These are phyloP conservation scores for Thaleichthys pacificus DNA, from an alignment of 2,797 vertebrate species.

Conservation along the genomic window DNA sequence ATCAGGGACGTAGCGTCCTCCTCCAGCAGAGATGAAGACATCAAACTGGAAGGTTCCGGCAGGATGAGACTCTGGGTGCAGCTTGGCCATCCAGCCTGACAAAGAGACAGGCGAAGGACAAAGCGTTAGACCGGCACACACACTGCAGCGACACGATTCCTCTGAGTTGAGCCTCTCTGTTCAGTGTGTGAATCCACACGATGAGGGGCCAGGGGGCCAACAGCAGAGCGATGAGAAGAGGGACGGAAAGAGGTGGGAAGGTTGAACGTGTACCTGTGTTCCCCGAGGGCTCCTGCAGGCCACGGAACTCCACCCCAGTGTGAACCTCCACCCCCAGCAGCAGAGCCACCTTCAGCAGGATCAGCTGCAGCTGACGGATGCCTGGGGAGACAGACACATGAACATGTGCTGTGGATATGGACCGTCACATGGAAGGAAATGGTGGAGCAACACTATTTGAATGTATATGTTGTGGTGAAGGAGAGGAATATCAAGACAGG, in stretches of 20 bases:
- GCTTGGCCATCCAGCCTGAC: slow-evolving; percentile 81
- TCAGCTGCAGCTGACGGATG: slow-evolving; percentile 91
- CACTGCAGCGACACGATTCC: too few species aligned
- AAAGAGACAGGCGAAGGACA: background rate
- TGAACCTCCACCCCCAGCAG: slow-evolving; percentile 93
- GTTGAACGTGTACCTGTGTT: slow-evolving; percentile 47
- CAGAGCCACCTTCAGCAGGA: slow-evolving; percentile 87
- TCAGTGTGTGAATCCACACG: too few species aligned
- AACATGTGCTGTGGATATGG: background rate
- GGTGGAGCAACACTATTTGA: background rate
- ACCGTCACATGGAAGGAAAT: background rate
- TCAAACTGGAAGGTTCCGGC: slow-evolving; percentile 82
- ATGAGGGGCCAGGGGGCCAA: too few species aligned
- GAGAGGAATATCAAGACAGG: background rate
- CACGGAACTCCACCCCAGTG: slow-evolving; percentile 79
- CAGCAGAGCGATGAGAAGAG: too few species aligned
- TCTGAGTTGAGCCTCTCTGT: background rate
- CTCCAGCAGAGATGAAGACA: slow-evolving; percentile 90
- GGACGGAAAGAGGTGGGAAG: too few species aligned
- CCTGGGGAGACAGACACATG: slow-evolving; percentile 68
- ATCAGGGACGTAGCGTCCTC: slow-evolving; percentile 87
- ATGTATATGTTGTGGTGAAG: too few species aligned
- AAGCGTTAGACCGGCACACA: background rate
- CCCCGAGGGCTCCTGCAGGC: slow-evolving; percentile 72
- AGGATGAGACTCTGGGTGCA: slow-evolving; percentile 77